Conservation (phyloP, 35 echinoderm and acorn worm species). For the Hemicentrotus pulcherrimus region DNA sequence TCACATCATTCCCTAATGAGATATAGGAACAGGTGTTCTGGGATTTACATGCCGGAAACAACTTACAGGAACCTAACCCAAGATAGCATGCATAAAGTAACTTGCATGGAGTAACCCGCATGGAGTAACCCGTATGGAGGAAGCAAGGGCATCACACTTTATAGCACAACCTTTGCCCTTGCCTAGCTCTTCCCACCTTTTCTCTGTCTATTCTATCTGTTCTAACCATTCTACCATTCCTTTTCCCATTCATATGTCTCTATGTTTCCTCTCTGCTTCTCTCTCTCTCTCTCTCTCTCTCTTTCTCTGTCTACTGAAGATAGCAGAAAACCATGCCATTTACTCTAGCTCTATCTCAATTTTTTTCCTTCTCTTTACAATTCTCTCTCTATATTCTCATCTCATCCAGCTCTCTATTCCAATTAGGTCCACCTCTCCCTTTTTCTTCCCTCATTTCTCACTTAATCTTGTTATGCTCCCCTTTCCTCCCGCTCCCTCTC, state of each 20-base stretch:
- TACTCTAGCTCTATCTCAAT: not conserved
- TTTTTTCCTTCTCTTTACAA: not conserved
- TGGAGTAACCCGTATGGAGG: not conserved
- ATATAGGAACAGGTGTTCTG: not conserved
- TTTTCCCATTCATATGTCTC: not conserved
- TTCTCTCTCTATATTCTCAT: not conserved
- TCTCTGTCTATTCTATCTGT: not conserved
- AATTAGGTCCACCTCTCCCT: not conserved
- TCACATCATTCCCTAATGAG: constrained; percentile 10
- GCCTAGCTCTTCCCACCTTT: not conserved
- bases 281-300: not conserved
- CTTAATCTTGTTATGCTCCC: no score
- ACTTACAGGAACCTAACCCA: not conserved
- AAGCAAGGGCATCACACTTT: not conserved
- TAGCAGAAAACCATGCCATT: not conserved
- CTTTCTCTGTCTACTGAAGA: not conserved
- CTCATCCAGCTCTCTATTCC: not conserved
- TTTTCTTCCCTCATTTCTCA: not conserved
- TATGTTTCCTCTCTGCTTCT: not conserved
- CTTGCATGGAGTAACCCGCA: not conserved
- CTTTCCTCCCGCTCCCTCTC: not conserved
- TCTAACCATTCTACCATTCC: not conserved
- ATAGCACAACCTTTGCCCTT: not conserved
- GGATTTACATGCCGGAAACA: not conserved
- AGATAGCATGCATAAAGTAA: not conserved